Evolutionary conservation across 2,888 invertebrate species (phyloP).

Genomic region (Stomorhina lunata): DNA sequence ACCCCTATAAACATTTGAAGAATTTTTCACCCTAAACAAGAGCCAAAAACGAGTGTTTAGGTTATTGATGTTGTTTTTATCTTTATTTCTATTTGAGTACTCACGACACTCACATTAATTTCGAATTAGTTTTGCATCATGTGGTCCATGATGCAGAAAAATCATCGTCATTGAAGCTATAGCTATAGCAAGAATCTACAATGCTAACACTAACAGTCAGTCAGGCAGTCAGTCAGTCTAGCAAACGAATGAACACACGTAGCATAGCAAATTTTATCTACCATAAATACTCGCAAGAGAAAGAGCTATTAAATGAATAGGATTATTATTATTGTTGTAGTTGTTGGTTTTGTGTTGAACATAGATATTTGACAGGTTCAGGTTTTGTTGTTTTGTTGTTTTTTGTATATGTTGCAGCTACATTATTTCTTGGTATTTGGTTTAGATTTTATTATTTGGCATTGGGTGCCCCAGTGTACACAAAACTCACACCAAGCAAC

Average conservation of each 20-base stretch:
- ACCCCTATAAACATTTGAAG: conserved; percentile 34
- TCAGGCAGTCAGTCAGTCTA: background rate
- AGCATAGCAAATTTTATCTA: conserved; percentile 43
- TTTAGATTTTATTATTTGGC: conserved; percentile 42
- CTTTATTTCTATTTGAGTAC: conserved; percentile 62
- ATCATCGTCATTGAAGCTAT: conserved; percentile 73
- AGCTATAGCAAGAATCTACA: conserved; percentile 40
- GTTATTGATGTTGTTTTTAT: conserved; percentile 52
- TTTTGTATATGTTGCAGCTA: no score
- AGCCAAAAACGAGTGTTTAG: background rate
- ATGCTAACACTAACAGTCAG: no score
- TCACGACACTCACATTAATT: conserved; percentile 79
- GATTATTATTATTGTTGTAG: background rate
- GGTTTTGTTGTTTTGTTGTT: no score
- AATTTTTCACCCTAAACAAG: background rate
- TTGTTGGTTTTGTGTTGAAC: background rate
- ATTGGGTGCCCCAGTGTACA: conserved; percentile 9
- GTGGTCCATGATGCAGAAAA: conserved; percentile 80
- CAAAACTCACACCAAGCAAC: background rate
- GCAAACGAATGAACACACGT: background rate
- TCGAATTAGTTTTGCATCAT: conserved; percentile 81
- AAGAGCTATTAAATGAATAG: conserved; percentile 10
- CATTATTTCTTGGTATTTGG: conserved; percentile 43
- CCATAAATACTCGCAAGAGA: background rate
- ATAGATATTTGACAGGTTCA: conserved; percentile 60